Evolutionary conservation across 1,140 invertebrate species (phyloP), one percentile per base, ranked within the genome.

Genomic region (Ooceraea biroi): DNA sequence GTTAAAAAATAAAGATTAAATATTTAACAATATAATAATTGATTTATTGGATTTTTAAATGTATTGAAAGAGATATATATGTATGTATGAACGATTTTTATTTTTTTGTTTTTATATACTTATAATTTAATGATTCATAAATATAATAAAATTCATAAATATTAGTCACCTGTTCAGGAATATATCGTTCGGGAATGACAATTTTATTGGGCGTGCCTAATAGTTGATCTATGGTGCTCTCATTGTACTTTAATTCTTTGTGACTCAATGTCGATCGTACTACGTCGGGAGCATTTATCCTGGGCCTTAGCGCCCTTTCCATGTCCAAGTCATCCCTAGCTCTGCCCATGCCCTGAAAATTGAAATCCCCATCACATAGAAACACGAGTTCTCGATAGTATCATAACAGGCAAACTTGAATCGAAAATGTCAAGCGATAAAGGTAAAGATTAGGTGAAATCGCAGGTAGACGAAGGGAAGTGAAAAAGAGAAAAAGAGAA

Each of bases 131-230:
- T 65, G 22, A 65, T 76, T 17, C 36, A 50, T 1, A 19, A 27
- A 12, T 25, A 41, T 17, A n/a, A 77, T 65, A 3, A 65, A 41
- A 65, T 76, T 17, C 36, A 50, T 1, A 19, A 27, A 12, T 25
- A 41, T 17, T 58, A 22, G n/a, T 10, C n/a, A 97, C 96, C 94
- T 97, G 96, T 93, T 98, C 98, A 44, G 98, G 98, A 88, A 98
- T 97, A 92, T 98, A 98, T 86, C 98, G 95, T 94, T 98, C 98
- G 3, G 98, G 98, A 87, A 99, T 99, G 41, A 97, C 94, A 86
- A 98, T 98, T 94, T 98, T 98, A 91, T 97, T 97, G 25, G 98
- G 98, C 36, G 97, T 97, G 60, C 97, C 97, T 36, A 98, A 94
- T 88, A 98, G 94, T 88, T 96, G 96, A 94, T 98, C 97, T 85